Percentiles rank a stretch among this genome's conserved stretches.
phyloP scores from a whole-genome alignment of 2,888 invertebrate species.

The Folsomia candida region DNA sequence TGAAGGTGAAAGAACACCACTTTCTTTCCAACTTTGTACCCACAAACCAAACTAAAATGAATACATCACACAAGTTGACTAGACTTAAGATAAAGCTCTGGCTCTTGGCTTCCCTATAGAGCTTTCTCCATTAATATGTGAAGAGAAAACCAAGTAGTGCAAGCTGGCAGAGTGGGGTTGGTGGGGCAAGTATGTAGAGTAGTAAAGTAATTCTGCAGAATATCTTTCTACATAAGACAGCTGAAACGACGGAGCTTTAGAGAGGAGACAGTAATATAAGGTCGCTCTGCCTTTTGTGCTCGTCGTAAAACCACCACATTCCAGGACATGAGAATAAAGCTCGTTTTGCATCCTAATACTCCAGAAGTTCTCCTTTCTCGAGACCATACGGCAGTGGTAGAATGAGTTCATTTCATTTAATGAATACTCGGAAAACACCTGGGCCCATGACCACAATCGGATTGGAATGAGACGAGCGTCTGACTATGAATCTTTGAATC shows the following conservation, averaged over 20 bases:
- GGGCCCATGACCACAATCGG: background rate
- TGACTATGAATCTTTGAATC: too few species aligned
- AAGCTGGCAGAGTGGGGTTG: background rate
- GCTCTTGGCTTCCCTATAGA: background rate
- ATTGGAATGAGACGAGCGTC: background rate
- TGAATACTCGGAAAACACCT: slow-evolving; percentile 14
- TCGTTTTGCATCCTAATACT: background rate
- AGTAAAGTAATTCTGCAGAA: background rate
- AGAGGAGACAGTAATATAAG: too few species aligned
- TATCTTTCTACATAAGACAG: background rate
- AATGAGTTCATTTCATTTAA: slow-evolving; percentile 18
- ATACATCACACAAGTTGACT: background rate
- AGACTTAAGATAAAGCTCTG: background rate
- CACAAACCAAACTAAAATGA: background rate
- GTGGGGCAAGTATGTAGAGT: too few species aligned
- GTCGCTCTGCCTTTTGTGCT: background rate
- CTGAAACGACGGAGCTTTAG: background rate
- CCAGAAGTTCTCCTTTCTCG: too few species aligned
- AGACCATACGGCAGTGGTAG: background rate
- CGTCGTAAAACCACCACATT: slow-evolving; percentile 17
- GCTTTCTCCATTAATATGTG: background rate
- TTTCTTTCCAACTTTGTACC: background rate
- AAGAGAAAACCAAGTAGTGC: too few species aligned
- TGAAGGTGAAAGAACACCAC: too few species aligned
- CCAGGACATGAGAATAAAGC: slow-evolving; percentile 10